Evolutionary conservation across 2,113 vertebrate genomes (phyloP).

Genomic region (Vombatus ursinus): DNA sequence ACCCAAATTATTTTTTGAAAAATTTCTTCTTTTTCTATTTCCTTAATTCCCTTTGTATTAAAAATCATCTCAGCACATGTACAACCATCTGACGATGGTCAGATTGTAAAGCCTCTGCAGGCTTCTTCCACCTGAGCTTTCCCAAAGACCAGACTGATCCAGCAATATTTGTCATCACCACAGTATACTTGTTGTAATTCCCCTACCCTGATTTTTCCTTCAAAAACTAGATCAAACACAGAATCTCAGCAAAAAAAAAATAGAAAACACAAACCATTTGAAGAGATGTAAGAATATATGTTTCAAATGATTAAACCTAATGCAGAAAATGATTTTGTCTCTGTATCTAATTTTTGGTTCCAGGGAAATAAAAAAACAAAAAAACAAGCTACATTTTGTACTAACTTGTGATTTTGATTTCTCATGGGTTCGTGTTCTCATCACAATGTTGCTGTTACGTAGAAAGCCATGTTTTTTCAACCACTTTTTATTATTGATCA

Average conservation of each 20-base stretch:
- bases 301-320: background rate
- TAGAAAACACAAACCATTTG: constrained; percentile 39
- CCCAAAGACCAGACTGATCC: constrained; percentile 49
- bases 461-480: background rate
- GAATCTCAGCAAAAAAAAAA: constrained; percentile 55
- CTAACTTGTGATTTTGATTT: background rate
- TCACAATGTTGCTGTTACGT: constrained; percentile 26
- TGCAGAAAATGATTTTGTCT: background rate
- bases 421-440: background rate
- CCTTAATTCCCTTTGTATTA: constrained; percentile 31
- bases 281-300: constrained; percentile 14
- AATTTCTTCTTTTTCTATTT: background rate
- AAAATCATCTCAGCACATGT: constrained; percentile 47
- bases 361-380: background rate
- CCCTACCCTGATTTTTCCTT: constrained; percentile 49
- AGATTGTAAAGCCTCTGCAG: constrained; percentile 41
- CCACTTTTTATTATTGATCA: background rate
- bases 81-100: constrained; percentile 51
- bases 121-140: constrained; percentile 36
- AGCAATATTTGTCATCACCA: constrained; percentile 63
- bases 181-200: constrained; percentile 60
- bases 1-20: background rate
- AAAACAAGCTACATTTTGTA: background rate
- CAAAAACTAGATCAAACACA: constrained; percentile 58
- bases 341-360: background rate